Evolutionary conservation across 2,888 invertebrate species (phyloP).

Genomic region (Copidosoma aretas): DNA sequence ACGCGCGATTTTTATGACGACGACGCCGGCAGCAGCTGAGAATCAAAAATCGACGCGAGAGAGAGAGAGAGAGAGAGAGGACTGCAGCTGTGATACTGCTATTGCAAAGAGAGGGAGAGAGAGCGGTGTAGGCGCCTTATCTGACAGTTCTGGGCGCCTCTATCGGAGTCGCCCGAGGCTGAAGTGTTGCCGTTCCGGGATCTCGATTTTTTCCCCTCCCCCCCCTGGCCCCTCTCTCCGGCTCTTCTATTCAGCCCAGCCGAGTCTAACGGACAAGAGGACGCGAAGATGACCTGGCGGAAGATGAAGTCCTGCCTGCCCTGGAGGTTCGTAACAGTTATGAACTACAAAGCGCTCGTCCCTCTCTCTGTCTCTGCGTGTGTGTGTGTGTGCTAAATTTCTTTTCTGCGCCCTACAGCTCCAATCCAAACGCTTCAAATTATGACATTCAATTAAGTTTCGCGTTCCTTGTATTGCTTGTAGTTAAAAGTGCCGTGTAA

Average conservation of each 20-base stretch:
- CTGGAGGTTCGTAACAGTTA: constrained; percentile 10
- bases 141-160: constrained; percentile 12
- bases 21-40: background rate
- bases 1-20: constrained; percentile 25
- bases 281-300: constrained; percentile 28
- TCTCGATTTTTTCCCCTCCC: too few species aligned
- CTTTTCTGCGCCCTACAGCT: too few species aligned
- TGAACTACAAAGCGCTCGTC: too few species aligned
- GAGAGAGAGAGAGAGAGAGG: background rate
- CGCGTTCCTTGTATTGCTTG: too few species aligned
- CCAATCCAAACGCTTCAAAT: too few species aligned
- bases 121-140: constrained; percentile 10
- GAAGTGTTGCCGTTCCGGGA: background rate
- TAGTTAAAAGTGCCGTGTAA: too few species aligned
- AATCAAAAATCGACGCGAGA: constrained; percentile 4
- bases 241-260: too few species aligned
- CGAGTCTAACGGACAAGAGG: constrained; percentile 12
- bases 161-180: background rate
- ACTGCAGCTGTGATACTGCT: background rate
- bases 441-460: too few species aligned
- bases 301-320: constrained; percentile 16
- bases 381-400: too few species aligned
- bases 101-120: background rate
- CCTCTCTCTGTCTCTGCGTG: too few species aligned
- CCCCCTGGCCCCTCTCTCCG: too few species aligned